Percentiles rank a stretch among this genome's conserved stretches.
Evolutionary conservation across 2,888 invertebrate species (phyloP).

Genomic region (Drosophila affinis): DNA sequence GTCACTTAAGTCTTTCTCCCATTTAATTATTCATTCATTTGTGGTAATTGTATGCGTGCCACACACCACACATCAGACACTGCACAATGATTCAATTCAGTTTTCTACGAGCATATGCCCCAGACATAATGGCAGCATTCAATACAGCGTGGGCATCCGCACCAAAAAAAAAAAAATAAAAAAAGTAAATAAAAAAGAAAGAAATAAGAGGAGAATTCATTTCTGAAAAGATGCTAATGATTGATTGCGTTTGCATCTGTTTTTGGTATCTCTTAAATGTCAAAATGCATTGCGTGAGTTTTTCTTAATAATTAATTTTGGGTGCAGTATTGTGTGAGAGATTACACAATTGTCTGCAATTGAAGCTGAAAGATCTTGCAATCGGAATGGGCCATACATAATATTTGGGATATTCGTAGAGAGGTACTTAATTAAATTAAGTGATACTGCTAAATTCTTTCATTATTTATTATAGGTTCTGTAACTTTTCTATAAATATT

Average conservation of each 20-base stretch:
- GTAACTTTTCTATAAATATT: background rate
- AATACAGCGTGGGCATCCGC: constrained; percentile 62
- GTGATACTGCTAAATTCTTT: background rate
- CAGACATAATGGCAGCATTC: constrained; percentile 78
- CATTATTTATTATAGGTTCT: no score
- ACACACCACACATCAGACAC: constrained; percentile 15
- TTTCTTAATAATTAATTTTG: constrained; percentile 25
- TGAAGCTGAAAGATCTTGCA: background rate
- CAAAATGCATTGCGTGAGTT: constrained; percentile 63
- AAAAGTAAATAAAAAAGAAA: no score
- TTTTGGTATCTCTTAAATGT: constrained; percentile 52
- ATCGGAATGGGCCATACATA: background rate
- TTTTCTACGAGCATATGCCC: constrained; percentile 47
- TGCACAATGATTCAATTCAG: constrained; percentile 49
- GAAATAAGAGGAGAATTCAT: constrained; percentile 66
- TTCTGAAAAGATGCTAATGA: constrained; percentile 72
- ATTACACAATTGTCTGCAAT: constrained; percentile 23
- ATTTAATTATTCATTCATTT: constrained; percentile 73
- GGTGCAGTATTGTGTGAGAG: constrained; percentile 46
- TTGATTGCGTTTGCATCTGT: constrained; percentile 70
- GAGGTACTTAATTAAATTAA: background rate
- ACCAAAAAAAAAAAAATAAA: constrained; percentile 11
- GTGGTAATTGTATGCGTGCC: constrained; percentile 77
- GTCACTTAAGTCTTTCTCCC: constrained; percentile 70
- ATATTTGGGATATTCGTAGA: background rate